These are phyloP conservation scores for Coboldia fuscipes DNA, from an alignment of 1,140 invertebrate species.

Conservation along the genomic window DNA sequence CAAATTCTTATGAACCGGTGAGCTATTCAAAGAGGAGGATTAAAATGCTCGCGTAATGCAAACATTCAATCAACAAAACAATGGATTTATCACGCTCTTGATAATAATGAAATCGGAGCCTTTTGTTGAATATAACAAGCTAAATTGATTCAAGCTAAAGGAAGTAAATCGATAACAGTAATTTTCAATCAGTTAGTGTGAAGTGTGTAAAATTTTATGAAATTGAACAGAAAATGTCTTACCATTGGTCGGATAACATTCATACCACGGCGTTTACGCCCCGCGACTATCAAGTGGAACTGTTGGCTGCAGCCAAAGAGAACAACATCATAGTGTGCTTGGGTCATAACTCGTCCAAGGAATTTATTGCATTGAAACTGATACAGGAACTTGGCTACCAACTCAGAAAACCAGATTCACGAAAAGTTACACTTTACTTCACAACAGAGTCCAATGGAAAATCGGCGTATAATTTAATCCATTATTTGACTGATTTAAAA, in stretches of 20 bases:
- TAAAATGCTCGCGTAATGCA: no score
- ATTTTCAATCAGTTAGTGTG: no score
- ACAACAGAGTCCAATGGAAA: slow-evolving; percentile 7
- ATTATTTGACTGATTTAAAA: slow-evolving; percentile 15
- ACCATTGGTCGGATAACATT: slow-evolving; percentile 22
- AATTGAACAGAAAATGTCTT: slow-evolving; percentile 5
- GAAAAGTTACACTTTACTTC: slow-evolving; percentile 9
- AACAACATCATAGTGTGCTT: slow-evolving; percentile 71
- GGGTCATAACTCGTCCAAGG: slow-evolving; percentile 59
- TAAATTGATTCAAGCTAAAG: no score
- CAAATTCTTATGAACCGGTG: no score
- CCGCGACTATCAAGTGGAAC: slow-evolving; percentile 56
- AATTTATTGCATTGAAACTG: slow-evolving; percentile 73
- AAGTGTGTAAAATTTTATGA: no score
- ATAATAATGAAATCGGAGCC: no score
- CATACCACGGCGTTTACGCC: slow-evolving; percentile 38
- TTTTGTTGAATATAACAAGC: no score
- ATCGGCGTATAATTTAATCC: slow-evolving; percentile 15
- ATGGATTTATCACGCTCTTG: no score
- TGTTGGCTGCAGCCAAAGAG: slow-evolving; percentile 54
- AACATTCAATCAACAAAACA: no score
- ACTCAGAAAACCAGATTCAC: slow-evolving; percentile 21
- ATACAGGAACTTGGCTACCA: slow-evolving; percentile 47
- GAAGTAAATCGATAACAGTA: no score
- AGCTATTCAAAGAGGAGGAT: no score